These are phyloP conservation scores for Leptestheria dahalacensis DNA, from an alignment of 1,140 invertebrate species.

Conservation along the genomic window DNA sequence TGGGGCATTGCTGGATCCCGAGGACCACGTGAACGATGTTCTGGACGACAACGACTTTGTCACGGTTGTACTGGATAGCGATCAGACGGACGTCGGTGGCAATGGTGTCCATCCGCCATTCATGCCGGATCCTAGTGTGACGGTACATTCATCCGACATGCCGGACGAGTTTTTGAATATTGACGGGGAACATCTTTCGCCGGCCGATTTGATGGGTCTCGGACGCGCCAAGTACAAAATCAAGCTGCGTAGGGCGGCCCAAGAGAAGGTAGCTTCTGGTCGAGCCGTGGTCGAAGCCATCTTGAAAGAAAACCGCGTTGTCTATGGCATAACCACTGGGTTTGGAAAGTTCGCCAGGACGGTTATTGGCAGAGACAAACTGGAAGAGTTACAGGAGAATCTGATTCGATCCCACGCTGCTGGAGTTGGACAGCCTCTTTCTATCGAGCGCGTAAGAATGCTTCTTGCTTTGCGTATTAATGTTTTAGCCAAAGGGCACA, in stretches of 20 bases:
- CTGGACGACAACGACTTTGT: constrained; percentile 49
- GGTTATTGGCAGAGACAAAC: constrained; percentile 40
- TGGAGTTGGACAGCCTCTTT: constrained; percentile 47
- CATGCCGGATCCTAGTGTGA: constrained; percentile 14
- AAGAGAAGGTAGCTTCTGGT: constrained; percentile 36
- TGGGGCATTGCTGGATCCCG: constrained; percentile 42
- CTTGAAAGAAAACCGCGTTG: constrained; percentile 42
- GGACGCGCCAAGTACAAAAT: constrained; percentile 42
- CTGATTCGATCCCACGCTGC: constrained; percentile 53
- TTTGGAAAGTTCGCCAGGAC: constrained; percentile 56
- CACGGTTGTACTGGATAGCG: constrained; percentile 39
- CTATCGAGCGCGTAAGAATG: constrained; percentile 46
- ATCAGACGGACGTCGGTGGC: constrained; percentile 18
- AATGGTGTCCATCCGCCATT: neutral
- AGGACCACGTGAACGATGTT: constrained; percentile 38
- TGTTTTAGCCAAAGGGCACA: constrained; percentile 53
- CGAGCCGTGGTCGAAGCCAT: constrained; percentile 43
- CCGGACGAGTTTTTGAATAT: constrained; percentile 33
- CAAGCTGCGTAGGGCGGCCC: constrained; percentile 39
- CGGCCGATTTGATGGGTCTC: constrained; percentile 40
- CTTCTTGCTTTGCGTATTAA: constrained; percentile 54
- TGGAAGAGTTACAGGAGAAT: constrained; percentile 50
- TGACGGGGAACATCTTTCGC: constrained; percentile 40
- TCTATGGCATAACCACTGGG: constrained; percentile 61
- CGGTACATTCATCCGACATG: constrained; percentile 4